Evolutionary conservation across 1,140 invertebrate species (phyloP).

Genomic region (Stenopsyche tienmushanensis): DNA sequence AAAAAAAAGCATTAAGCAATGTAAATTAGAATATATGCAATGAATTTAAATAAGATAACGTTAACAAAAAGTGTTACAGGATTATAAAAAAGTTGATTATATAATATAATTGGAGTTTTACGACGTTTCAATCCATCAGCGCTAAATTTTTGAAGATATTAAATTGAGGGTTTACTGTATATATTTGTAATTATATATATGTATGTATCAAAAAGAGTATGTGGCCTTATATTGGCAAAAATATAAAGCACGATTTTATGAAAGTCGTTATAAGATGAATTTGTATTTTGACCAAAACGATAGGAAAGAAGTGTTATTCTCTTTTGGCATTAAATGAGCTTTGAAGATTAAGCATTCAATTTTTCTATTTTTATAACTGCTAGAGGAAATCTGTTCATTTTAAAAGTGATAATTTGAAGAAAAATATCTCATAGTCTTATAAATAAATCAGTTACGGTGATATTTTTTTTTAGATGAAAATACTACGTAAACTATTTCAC

Average conservation of each 20-base stretch:
- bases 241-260: constrained; percentile 2
- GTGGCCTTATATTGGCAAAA: constrained; percentile 28
- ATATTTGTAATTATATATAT: too few species aligned
- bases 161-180: too few species aligned
- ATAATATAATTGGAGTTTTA: too few species aligned
- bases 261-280: too few species aligned
- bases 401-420: constrained; percentile 11
- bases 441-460: neutral
- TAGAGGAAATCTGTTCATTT: constrained; percentile 6
- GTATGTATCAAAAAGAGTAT: constrained; percentile 26
- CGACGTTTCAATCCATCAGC: too few species aligned
- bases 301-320: neutral
- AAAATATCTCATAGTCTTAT: neutral
- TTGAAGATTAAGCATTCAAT: neutral
- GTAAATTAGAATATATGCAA: too few species aligned
- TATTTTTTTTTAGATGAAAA: neutral
- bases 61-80: too few species aligned
- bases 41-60: too few species aligned
- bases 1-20: too few species aligned
- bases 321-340: neutral
- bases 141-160: too few species aligned
- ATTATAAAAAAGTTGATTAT: too few species aligned
- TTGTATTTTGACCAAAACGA: neutral
- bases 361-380: neutral
- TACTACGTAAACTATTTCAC: constrained; percentile 5